Conservation (phyloP, 2,888 invertebrate species). For the Heliconius charithonia region DNA sequence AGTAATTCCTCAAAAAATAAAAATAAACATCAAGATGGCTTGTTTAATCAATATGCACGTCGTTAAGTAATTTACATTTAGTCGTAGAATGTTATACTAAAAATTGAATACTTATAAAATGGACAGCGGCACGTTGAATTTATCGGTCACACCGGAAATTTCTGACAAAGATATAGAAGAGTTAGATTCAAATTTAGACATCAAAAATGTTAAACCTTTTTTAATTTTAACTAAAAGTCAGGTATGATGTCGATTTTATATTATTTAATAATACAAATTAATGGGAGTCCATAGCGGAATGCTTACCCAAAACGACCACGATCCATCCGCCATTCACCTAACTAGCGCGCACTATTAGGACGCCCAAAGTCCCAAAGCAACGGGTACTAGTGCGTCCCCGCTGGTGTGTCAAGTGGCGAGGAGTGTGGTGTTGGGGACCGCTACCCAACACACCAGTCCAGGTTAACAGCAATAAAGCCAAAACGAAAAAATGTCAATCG, state of each 20-base stretch:
- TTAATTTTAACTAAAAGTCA: constrained; percentile 65
- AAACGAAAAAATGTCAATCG: too few relatives aligned
- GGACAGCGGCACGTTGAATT: constrained; percentile 54
- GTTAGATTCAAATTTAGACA: constrained; percentile 39
- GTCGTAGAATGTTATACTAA: not conserved
- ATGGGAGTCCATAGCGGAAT: too few relatives aligned
- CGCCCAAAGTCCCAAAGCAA: too few relatives aligned
- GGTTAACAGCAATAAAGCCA: too few relatives aligned
- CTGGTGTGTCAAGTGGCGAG: too few relatives aligned
- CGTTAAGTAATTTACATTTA: not conserved
- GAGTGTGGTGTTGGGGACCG: too few relatives aligned
- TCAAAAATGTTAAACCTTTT: constrained; percentile 60
- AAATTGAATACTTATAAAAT: constrained; percentile 46
- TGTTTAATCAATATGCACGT: constrained; percentile 41
- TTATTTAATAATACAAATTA: not conserved
- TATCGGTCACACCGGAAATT: constrained; percentile 60
- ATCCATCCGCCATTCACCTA: too few relatives aligned
- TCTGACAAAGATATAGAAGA: constrained; percentile 53
- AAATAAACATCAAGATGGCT: constrained; percentile 44
- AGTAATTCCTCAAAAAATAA: not conserved
- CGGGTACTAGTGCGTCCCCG: too few relatives aligned
- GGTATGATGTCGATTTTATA: constrained; percentile 51
- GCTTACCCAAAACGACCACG: too few relatives aligned
- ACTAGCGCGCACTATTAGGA: too few relatives aligned
- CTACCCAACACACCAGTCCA: too few relatives aligned